Evolutionary conservation across 1,140 invertebrate genomes (phyloP).

Genomic region (Drosophila prosaltans): DNA sequence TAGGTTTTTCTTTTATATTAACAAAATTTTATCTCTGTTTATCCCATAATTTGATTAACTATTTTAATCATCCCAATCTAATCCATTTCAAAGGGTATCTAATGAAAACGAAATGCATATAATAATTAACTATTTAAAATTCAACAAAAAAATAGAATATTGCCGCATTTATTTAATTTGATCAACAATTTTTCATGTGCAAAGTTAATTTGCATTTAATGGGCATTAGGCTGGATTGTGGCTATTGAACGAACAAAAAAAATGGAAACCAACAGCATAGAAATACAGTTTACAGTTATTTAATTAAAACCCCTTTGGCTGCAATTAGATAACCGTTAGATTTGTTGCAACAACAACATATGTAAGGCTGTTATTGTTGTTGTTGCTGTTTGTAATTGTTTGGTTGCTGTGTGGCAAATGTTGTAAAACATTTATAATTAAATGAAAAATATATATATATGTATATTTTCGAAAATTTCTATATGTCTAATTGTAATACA

Average conservation of each 20-base stretch:
- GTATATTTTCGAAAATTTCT: neutral
- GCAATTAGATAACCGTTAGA: constrained; percentile 1
- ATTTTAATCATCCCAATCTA: neutral
- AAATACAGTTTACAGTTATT: constrained; percentile 15
- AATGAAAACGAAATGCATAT: neutral
- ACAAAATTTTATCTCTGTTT: too few relatives aligned
- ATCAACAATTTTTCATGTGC: constrained; percentile 1
- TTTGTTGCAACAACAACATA: neutral
- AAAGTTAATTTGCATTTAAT: constrained; percentile 68
- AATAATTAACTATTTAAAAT: neutral
- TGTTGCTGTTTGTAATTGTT: neutral
- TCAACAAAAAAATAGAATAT: neutral
- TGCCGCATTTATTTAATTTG: constrained; percentile 14
- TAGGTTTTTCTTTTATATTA: too few relatives aligned
- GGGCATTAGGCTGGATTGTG: constrained; percentile 55
- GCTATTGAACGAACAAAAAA: constrained; percentile 7
- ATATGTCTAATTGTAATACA: neutral
- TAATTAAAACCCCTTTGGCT: constrained; percentile 12
- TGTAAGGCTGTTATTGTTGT: neutral
- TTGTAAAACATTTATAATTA: constrained; percentile 30
- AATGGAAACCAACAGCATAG: constrained; percentile 14
- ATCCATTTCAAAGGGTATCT: neutral
- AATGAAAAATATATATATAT: constrained; percentile 15
- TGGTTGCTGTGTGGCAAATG: neutral
- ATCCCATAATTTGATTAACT: too few relatives aligned